A percentile compares a stretch with the other conserved stretches of the same genome.
phyloP scores from a whole-genome alignment of 2,113 vertebrate genomes.

The Anser cygnoides region DNA sequence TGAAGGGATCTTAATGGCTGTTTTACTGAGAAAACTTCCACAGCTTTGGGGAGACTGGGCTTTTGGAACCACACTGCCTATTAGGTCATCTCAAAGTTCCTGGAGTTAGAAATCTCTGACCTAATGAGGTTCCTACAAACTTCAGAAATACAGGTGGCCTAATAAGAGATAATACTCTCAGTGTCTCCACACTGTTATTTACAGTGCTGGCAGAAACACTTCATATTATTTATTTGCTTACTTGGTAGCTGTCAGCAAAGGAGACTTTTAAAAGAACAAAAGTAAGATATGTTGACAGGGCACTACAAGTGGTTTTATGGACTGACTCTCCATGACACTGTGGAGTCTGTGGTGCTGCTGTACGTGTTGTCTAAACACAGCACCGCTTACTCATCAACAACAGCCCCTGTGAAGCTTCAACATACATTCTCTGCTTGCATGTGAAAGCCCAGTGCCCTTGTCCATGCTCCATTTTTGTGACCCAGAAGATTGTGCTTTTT shows the following conservation, averaged over 20 bases:
- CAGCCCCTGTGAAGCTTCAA: background rate
- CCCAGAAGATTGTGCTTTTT: background rate
- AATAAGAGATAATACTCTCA: background rate
- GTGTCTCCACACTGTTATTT: background rate
- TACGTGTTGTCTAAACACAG: background rate
- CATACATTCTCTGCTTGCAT: fast-evolving
- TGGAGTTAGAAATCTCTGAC: background rate
- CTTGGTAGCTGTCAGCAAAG: background rate
- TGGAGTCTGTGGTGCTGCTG: background rate
- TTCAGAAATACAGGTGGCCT: background rate
- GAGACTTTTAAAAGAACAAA: background rate
- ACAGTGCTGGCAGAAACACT: background rate
- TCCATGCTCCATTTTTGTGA: fast-evolving
- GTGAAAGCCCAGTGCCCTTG: background rate
- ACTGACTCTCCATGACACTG: background rate
- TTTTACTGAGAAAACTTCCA: background rate
- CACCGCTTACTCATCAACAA: background rate
- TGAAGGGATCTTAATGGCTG: background rate
- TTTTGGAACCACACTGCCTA: background rate
- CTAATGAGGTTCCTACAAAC: background rate
- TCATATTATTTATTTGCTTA: background rate
- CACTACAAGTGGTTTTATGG: background rate
- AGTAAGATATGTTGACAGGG: background rate
- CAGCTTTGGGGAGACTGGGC: background rate
- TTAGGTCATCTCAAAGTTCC: background rate